phyloP scores from a whole-genome alignment of 2,888 invertebrate genomes.

The Crocallis elinguaria region DNA sequence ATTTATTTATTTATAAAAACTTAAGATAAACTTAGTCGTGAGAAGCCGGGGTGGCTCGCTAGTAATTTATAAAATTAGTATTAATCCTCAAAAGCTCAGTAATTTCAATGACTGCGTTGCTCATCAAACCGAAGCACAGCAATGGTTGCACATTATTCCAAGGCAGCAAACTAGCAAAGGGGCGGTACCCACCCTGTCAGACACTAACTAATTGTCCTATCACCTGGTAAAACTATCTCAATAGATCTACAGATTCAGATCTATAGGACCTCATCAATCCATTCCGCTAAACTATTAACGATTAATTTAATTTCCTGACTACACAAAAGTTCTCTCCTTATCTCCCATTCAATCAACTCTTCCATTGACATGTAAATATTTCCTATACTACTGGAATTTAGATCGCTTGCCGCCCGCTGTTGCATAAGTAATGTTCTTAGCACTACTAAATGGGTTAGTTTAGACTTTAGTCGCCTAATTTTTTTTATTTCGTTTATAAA shows the following conservation, averaged over 20 bases:
- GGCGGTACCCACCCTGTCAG: too few relatives aligned
- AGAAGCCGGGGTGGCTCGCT: too few relatives aligned
- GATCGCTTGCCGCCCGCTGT: background rate
- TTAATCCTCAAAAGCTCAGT: too few relatives aligned
- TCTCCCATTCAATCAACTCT: conserved; percentile 10
- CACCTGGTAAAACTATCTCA: background rate
- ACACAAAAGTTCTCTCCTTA: background rate
- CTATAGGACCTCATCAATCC: background rate
- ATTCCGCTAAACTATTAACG: background rate
- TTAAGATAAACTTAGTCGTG: too few relatives aligned
- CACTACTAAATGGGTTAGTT: background rate
- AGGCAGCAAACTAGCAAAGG: too few relatives aligned
- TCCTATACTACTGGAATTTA: background rate
- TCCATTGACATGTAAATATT: conserved; percentile 17
- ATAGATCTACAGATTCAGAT: background rate
- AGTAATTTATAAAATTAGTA: too few relatives aligned
- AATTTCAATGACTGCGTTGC: too few relatives aligned
- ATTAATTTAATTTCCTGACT: conserved; percentile 4
- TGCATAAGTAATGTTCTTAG: background rate
- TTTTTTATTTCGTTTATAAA: too few relatives aligned
- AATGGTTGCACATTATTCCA: too few relatives aligned
- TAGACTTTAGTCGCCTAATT: too few relatives aligned
- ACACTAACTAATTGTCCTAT: background rate
- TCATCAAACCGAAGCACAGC: too few relatives aligned
- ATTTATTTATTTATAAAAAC: too few relatives aligned